Percentiles rank a stretch among this genome's conserved stretches.
Evolutionary conservation across 2,113 vertebrate species (phyloP).

Genomic region (Mustela lutreola): DNA sequence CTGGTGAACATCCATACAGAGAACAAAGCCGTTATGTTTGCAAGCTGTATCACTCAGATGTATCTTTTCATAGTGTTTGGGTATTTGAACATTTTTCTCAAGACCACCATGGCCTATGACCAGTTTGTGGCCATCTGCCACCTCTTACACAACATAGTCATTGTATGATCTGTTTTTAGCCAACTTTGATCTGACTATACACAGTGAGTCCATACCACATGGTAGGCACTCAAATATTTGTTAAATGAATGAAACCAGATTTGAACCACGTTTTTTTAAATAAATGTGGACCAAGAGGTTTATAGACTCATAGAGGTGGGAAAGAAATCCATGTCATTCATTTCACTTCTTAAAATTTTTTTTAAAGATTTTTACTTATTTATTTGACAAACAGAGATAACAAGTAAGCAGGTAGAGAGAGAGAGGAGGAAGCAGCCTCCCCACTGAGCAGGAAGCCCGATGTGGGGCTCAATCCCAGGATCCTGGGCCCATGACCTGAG

Average conservation of each 20-base stretch:
- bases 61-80: constrained; percentile 66
- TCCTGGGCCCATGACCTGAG: too few relatives aligned
- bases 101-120: constrained; percentile 68
- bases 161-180: not conserved
- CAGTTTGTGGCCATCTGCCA: constrained; percentile 72
- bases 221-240: not conserved
- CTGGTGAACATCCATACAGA: constrained; percentile 56
- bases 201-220: not conserved
- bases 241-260: not conserved
- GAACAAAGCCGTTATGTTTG: constrained; percentile 30
- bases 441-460: too few relatives aligned
- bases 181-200: not conserved
- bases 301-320: not conserved
- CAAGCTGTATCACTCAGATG: constrained; percentile 55
- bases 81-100: constrained; percentile 56
- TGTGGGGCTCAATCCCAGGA: too few relatives aligned
- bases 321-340: not conserved
- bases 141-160: constrained; percentile 35
- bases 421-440: too few relatives aligned
- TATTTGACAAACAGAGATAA: too few relatives aligned
- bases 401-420: too few relatives aligned
- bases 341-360: not conserved
- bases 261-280: not conserved
- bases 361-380: too few relatives aligned
- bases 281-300: not conserved